Percentiles rank a stretch among this genome's conserved stretches.
Conservation (phyloP, 2,113 vertebrate species). For the Bungarus multicinctus region DNA sequence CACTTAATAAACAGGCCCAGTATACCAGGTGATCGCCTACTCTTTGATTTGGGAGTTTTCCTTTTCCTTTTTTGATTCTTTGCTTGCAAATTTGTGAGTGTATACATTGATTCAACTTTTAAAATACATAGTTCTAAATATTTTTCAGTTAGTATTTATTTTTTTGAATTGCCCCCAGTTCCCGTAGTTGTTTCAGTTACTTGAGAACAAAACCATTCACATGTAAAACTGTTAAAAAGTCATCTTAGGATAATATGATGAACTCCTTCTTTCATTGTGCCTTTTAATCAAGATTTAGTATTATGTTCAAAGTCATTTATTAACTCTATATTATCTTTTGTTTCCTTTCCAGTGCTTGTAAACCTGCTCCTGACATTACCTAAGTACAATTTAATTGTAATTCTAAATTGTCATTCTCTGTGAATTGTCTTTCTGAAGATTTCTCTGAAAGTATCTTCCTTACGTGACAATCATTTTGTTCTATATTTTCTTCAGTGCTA, state of each 20-base stretch:
- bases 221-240: not conserved
- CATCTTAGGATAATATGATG: not conserved
- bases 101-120: not conserved
- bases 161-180: not conserved
- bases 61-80: not conserved
- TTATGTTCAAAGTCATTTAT: not conserved
- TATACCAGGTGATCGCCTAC: not conserved
- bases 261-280: not conserved
- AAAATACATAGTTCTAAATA: not conserved
- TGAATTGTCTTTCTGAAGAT: not conserved
- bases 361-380: not conserved
- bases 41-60: not conserved
- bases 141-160: not conserved
- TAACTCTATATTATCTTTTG: not conserved
- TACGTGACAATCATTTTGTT: not conserved
- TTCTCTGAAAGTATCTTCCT: not conserved
- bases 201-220: not conserved
- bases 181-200: not conserved
- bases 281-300: not conserved
- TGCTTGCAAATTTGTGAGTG: not conserved
- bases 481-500: not conserved
- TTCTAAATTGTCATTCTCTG: conserved; percentile 6
- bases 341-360: not conserved
- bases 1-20: not conserved
- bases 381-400: not conserved